Percentiles rank a stretch among this genome's conserved stretches.
Evolutionary conservation across 23 tunicate genomes (phyloP).

Genomic region (Oikopleura dioica): DNA sequence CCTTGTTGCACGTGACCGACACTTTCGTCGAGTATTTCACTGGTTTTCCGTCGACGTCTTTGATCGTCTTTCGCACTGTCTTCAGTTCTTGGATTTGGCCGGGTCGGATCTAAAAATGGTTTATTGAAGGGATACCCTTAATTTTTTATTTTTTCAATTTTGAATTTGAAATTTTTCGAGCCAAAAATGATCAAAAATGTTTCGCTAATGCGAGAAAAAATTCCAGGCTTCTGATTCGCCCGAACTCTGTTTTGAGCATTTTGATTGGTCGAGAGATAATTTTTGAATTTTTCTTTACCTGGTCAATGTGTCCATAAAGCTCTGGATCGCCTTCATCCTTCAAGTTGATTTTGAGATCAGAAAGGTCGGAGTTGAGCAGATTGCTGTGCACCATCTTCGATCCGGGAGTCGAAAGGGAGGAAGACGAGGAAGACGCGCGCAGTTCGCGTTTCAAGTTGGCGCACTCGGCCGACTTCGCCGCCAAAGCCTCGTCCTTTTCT

Average conservation of each 20-base stretch:
- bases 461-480: neutral
- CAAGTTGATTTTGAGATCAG: neutral
- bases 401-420: no score
- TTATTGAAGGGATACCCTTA: neutral
- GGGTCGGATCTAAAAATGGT: neutral
- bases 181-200: no score
- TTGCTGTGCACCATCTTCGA: no score
- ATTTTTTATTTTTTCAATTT: neutral
- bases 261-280: neutral
- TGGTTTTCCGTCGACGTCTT: neutral
- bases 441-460: neutral
- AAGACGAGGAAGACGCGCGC: no score
- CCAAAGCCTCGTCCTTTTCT: conserved; percentile 1
- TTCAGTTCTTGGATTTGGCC: conserved; percentile 15
- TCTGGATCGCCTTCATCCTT: neutral
- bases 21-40: conserved; percentile 10
- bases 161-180: neutral
- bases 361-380: no score
- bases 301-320: neutral
- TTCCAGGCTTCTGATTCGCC: no score
- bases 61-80: neutral
- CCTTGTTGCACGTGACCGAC: neutral
- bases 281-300: neutral
- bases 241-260: neutral
- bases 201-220: no score